Evolutionary conservation across 2,797 vertebrate species (phyloP).

Genomic region (Pelochelys cantorii): DNA sequence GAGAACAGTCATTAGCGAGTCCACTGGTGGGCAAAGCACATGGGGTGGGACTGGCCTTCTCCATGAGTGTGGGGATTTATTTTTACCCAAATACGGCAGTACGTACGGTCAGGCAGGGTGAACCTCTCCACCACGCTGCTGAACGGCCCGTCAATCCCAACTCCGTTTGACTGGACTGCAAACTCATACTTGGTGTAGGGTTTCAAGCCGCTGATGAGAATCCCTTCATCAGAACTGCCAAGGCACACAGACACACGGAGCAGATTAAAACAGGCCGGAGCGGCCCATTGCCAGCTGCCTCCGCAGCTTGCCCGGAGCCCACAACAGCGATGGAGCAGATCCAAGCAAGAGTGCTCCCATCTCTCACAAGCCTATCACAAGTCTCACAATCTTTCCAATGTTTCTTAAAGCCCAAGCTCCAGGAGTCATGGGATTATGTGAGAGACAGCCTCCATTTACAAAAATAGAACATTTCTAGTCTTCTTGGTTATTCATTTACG

Average conservation of each 20-base stretch:
- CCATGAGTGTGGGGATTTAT: neutral
- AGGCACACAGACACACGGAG: neutral
- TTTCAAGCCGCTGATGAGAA: slow-evolving; percentile 91
- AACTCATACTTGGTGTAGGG: slow-evolving; percentile 97
- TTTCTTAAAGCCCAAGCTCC: neutral
- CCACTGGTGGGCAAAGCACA: neutral
- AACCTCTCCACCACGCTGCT: slow-evolving; percentile 91
- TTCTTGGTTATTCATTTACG: neutral
- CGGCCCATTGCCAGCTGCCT: neutral
- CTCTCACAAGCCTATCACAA: neutral
- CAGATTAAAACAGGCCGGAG: neutral
- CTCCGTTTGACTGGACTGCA: slow-evolving; percentile 94
- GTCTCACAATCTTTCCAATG: neutral
- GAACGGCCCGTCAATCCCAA: slow-evolving; percentile 90
- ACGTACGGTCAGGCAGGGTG: slow-evolving; percentile 95
- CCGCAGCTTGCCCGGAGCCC: neutral
- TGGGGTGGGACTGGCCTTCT: neutral
- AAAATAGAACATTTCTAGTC: neutral
- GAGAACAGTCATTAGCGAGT: neutral
- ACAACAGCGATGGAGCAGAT: neutral
- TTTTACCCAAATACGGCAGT: neutral
- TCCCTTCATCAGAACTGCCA: slow-evolving; percentile 90
- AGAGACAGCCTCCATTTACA: neutral
- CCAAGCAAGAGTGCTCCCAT: neutral
- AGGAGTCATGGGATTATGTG: neutral